Evolutionary conservation across 2,888 invertebrate species (phyloP).

Genomic region (Xestia xanthographa): DNA sequence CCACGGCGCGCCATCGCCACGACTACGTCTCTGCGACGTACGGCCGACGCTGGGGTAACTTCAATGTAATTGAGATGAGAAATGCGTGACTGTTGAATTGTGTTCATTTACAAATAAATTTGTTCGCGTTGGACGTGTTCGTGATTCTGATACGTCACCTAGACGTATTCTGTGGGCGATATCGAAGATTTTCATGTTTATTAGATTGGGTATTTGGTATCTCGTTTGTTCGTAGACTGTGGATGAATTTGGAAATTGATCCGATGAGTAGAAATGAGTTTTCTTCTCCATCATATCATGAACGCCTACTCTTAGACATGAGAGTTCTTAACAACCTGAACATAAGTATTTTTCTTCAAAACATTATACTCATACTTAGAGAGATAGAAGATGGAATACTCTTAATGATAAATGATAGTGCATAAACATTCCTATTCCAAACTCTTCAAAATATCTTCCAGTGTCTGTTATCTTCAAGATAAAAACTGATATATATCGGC

Average conservation of each 20-base stretch:
- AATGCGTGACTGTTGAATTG: constrained; percentile 77
- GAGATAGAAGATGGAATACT: background rate
- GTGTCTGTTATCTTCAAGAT: constrained; percentile 10
- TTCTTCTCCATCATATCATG: background rate
- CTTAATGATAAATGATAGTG: background rate
- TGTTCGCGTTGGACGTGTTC: constrained; percentile 49
- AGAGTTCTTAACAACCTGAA: background rate
- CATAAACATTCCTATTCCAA: background rate
- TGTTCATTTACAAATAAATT: constrained; percentile 75
- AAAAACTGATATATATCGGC: constrained; percentile 23
- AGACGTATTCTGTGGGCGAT: constrained; percentile 36
- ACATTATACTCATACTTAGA: background rate
- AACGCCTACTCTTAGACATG: background rate
- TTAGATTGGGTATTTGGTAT: constrained; percentile 37
- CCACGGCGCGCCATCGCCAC: constrained; percentile 74
- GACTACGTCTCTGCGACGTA: constrained; percentile 66
- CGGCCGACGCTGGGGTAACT: constrained; percentile 72
- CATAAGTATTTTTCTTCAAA: background rate
- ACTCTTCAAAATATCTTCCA: background rate
- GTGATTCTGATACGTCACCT: constrained; percentile 54
- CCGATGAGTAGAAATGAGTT: background rate
- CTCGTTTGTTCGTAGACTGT: constrained; percentile 10
- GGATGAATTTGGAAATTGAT: background rate
- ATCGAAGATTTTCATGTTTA: constrained; percentile 45
- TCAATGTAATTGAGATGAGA: constrained; percentile 82